Conservation (phyloP, 2,888 invertebrate species). For the Halictus ligatus region DNA sequence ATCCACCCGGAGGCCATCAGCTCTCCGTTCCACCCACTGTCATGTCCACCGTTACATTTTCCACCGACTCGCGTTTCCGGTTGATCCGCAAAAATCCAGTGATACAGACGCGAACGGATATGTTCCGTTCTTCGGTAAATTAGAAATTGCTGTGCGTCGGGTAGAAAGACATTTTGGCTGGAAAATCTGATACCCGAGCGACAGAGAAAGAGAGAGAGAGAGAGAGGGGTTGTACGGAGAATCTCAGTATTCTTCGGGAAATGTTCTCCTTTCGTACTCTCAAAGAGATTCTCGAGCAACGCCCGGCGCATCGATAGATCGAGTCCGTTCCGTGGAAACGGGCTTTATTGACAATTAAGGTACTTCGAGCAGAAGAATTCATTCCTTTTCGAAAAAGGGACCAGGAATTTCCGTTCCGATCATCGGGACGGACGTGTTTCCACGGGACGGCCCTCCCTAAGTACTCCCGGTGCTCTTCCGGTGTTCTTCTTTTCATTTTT, state of each 20-base stretch:
- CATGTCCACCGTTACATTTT: background rate
- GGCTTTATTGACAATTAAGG: background rate
- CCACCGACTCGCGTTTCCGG: background rate
- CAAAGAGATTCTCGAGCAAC: background rate
- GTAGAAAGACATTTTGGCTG: background rate
- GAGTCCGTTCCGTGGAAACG: background rate
- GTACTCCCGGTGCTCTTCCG: constrained; percentile 22
- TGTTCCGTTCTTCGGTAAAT: background rate
- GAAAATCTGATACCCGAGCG: background rate
- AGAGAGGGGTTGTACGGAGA: background rate
- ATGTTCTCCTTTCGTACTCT: background rate
- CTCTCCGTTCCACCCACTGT: background rate
- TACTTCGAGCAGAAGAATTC: background rate
- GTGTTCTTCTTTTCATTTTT: constrained; percentile 26
- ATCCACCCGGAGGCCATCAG: background rate
- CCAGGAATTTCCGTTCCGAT: background rate
- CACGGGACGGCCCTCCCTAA: background rate
- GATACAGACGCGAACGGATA: background rate
- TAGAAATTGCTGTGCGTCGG: background rate
- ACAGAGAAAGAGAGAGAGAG: background rate
- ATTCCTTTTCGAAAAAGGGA: background rate
- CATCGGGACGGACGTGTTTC: background rate
- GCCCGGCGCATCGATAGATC: background rate
- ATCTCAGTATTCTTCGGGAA: background rate
- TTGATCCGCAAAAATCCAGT: background rate